phyloP scores from a whole-genome alignment of 1,140 invertebrate species.

The Saccostrea glomerata region DNA sequence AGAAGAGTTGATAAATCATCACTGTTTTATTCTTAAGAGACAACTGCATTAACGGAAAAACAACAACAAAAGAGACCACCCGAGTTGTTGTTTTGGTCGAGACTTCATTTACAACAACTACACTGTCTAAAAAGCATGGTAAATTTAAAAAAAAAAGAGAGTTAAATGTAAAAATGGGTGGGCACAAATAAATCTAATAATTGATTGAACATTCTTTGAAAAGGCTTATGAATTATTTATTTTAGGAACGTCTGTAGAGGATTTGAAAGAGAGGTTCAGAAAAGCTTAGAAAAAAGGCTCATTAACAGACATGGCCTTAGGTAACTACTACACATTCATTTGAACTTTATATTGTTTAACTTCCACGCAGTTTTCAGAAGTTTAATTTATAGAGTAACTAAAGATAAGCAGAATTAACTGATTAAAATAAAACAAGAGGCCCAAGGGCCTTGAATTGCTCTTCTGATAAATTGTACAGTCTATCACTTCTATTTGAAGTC shows the following conservation, averaged over 20 bases:
- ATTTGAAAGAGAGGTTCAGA: not conserved
- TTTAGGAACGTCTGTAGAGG: constrained; percentile 3
- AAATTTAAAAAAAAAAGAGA: not conserved
- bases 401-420: not conserved
- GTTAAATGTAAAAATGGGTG: constrained; percentile 16
- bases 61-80: not conserved
- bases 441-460: no score
- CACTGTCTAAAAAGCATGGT: not conserved
- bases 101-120: not conserved
- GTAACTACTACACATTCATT: constrained; percentile 5
- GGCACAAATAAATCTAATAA: not conserved
- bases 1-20: no score
- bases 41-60: no score
- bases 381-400: not conserved
- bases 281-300: not conserved
- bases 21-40: no score
- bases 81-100: no score
- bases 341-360: constrained; percentile 2
- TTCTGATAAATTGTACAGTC: no score
- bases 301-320: not conserved
- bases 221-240: not conserved
- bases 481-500: no score
- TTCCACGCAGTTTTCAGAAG: not conserved
- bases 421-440: no score
- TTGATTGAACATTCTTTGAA: constrained; percentile 1